A percentile compares a stretch with the other conserved stretches of the same genome.
These are phyloP conservation scores for Ptilonorhynchus violaceus DNA, from an alignment of 2,113 vertebrate species.

Conservation along the genomic window DNA sequence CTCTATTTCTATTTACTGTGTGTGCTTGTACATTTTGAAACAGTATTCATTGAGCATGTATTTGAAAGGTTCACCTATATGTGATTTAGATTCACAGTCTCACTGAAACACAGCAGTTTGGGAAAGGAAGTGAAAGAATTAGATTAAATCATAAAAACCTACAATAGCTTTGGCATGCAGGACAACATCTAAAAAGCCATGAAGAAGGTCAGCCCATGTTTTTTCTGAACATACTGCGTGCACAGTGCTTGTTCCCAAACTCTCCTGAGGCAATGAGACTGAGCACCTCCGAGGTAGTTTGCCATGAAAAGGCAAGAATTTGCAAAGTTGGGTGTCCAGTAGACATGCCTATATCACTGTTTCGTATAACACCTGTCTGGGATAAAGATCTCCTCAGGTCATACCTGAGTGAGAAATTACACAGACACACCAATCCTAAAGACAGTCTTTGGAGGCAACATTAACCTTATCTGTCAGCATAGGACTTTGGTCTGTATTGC, in stretches of 20 bases:
- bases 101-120: not conserved
- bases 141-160: not conserved
- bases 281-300: not conserved
- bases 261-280: not conserved
- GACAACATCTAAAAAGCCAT: not conserved
- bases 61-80: not conserved
- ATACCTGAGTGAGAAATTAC: not conserved
- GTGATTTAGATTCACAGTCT: not conserved
- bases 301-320: not conserved
- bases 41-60: accelerated
- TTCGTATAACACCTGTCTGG: not conserved
- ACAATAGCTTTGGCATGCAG: not conserved
- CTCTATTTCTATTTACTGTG: not conserved
- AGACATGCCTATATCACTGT: not conserved
- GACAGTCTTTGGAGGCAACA: not conserved
- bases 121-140: not conserved
- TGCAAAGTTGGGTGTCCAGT: not conserved
- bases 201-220: accelerated
- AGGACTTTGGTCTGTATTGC: not conserved
- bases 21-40: not conserved
- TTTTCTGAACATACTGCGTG: not conserved
- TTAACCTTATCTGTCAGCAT: not conserved
- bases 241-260: not conserved
- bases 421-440: not conserved
- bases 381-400: not conserved